These are phyloP conservation scores for Cliona cf. orientalis DNA, from an alignment of 37 sponge, comb jelly and placozoan genomes.

Conservation along the genomic window DNA sequence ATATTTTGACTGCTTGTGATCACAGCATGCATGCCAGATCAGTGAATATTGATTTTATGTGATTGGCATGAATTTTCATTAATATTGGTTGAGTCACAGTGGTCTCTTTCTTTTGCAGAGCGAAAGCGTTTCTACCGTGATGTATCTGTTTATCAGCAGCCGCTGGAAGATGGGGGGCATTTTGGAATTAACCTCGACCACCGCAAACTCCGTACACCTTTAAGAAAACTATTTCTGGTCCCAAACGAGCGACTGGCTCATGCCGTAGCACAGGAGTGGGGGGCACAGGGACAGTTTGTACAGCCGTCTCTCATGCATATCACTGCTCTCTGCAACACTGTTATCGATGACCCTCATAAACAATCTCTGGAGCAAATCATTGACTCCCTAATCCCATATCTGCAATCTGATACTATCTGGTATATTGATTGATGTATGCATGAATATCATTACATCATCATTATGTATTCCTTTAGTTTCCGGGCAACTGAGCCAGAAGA, in stretches of 20 bases:
- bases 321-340: slow-evolving; percentile 82
- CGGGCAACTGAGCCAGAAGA: slow-evolving; percentile 57
- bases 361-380: not conserved
- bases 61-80: not conserved
- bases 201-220: slow-evolving; percentile 70
- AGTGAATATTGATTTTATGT: not conserved
- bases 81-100: not conserved
- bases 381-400: not conserved
- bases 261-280: slow-evolving; percentile 85
- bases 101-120: slow-evolving; percentile 22
- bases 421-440: too few relatives aligned
- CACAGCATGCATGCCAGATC: not conserved
- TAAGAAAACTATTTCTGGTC: slow-evolving; percentile 47
- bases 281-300: slow-evolving; percentile 41
- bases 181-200: slow-evolving; percentile 67
- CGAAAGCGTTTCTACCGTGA: slow-evolving; percentile 77
- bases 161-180: slow-evolving; percentile 31
- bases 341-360: slow-evolving; percentile 52
- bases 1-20: not conserved
- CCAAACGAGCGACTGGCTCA: slow-evolving; percentile 75
- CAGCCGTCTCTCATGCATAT: slow-evolving; percentile 81
- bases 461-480: slow-evolving; percentile 41
- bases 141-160: slow-evolving; percentile 34
- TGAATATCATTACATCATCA: too few relatives aligned
- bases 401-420: slow-evolving; percentile 75